Percentiles rank a stretch among this genome's conserved stretches.
Evolutionary conservation across 2,888 invertebrate genomes (phyloP).

Genomic region (Chloroclystis v-ata): DNA sequence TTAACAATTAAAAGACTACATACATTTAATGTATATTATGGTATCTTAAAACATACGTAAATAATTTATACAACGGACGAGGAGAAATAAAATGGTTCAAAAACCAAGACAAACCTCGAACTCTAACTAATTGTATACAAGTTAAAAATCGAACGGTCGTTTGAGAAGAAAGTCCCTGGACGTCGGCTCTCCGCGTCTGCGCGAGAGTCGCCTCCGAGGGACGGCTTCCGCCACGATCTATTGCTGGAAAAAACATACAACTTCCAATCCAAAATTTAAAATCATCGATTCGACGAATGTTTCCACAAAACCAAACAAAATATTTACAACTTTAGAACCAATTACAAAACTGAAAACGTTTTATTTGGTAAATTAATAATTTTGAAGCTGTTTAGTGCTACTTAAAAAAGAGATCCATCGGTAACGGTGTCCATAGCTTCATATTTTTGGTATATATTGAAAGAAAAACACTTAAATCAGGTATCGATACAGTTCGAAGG

Average conservation of each 20-base stretch:
- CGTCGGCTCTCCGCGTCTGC: not conserved
- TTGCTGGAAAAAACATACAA: slow-evolving; percentile 55
- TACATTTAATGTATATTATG: slow-evolving; percentile 76
- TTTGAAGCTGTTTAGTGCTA: slow-evolving; percentile 34
- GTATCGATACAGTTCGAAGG: slow-evolving; percentile 57
- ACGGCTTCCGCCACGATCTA: slow-evolving; percentile 39
- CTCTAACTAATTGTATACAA: slow-evolving; percentile 24
- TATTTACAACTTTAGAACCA: slow-evolving; percentile 68
- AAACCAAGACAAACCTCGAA: slow-evolving; percentile 40
- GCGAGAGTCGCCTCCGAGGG: not conserved
- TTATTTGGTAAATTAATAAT: slow-evolving; percentile 63
- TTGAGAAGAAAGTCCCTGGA: slow-evolving; percentile 5
- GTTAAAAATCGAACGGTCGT: slow-evolving; percentile 32
- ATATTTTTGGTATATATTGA: slow-evolving; percentile 76
- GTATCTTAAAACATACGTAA: slow-evolving; percentile 64
- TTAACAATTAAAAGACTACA: slow-evolving; percentile 77
- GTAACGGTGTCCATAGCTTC: slow-evolving; percentile 74
- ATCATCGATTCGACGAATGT: slow-evolving; percentile 43
- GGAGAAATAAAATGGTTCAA: slow-evolving; percentile 45
- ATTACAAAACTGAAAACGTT: slow-evolving; percentile 58
- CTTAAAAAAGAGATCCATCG: slow-evolving; percentile 72
- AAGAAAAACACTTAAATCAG: slow-evolving; percentile 64
- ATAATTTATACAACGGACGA: slow-evolving; percentile 75
- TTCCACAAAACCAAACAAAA: slow-evolving; percentile 47
- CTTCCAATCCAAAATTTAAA: slow-evolving; percentile 45